Percentiles rank a stretch among this genome's conserved stretches.
Evolutionary conservation across 1,140 invertebrate genomes (phyloP).

Genomic region (Drosophila nigromelanica): DNA sequence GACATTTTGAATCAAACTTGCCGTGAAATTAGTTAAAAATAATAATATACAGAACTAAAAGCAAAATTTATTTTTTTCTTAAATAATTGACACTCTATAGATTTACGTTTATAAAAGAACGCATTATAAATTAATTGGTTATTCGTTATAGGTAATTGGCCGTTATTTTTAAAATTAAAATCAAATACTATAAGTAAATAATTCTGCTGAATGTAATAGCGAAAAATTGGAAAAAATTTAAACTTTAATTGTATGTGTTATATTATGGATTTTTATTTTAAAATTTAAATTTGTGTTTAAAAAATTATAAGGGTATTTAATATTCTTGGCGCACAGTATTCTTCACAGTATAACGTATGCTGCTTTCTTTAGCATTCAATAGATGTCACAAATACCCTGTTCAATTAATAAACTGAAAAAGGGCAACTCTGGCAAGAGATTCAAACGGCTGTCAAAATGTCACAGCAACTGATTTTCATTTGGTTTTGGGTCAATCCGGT

Average conservation of each 20-base stretch:
- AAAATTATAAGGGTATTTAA: not conserved
- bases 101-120: no score
- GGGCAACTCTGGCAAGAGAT: constrained; percentile 8
- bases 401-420: constrained; percentile 46
- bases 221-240: no score
- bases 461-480: constrained; percentile 64
- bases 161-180: no score
- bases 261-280: not conserved
- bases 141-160: no score
- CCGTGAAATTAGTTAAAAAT: not conserved
- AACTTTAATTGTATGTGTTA: no score
- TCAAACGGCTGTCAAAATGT: constrained; percentile 66
- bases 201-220: no score
- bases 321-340: not conserved
- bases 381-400: constrained; percentile 16
- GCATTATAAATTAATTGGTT: no score
- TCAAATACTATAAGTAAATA: no score
- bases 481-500: constrained; percentile 45
- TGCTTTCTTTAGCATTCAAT: constrained; percentile 5
- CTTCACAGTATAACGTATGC: not conserved
- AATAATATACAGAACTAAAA: no score
- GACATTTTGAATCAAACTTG: constrained; percentile 10
- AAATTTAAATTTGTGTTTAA: not conserved
- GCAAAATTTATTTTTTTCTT: no score
- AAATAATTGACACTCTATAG: no score